Evolutionary conservation across 2,888 invertebrate species (phyloP), one percentile per base, ranked within the genome.

Genomic region (Tachina fera): DNA sequence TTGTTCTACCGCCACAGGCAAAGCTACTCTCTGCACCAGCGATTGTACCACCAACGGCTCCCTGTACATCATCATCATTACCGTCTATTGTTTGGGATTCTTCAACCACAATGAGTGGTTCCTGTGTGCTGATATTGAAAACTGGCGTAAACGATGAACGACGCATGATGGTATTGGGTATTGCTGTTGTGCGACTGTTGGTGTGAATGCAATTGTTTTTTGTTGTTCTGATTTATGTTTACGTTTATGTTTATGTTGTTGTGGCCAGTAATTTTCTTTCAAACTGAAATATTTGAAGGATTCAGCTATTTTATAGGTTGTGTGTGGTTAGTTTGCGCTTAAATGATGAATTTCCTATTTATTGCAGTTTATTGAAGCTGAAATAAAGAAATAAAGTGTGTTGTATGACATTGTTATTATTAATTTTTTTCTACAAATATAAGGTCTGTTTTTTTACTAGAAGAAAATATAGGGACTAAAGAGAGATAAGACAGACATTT

Each of bases 71-170:
- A 87, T 96, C 96, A 58, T 94, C 95, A 88, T 95, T 96, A 82
- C 95, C 95, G 83, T 96, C 96, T 84, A 94, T 94, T 3, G 94
- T 93, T 16, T 95, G 95, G 83, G 95, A 95, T 91, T 97, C 97
- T 91, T 97, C 97, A 49, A 97, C 97, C 79, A 97, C 96, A 90
- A 97, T 97, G 89, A 96, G 94, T 71, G 97, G 97, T 93, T 97
- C 97, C 88, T 95, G 95, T 84, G 94, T 94, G 88, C 92, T 92
- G 83, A 92, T 78, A 92, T 95, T 93, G 89, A 93, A 92, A 86
- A 95, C 93, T 81, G 94, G 94, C 83, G 95, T 95, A 92, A 95
- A 95, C 83, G 96, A 96, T 89, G 95, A 95, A 89, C 96, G 95
- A 93, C 96, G 94, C 95, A 96, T 95, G 74, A 87, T 95, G 75